phyloP scores from a whole-genome alignment of 2,797 vertebrate species.

The Pteronotus mesoamericanus region DNA sequence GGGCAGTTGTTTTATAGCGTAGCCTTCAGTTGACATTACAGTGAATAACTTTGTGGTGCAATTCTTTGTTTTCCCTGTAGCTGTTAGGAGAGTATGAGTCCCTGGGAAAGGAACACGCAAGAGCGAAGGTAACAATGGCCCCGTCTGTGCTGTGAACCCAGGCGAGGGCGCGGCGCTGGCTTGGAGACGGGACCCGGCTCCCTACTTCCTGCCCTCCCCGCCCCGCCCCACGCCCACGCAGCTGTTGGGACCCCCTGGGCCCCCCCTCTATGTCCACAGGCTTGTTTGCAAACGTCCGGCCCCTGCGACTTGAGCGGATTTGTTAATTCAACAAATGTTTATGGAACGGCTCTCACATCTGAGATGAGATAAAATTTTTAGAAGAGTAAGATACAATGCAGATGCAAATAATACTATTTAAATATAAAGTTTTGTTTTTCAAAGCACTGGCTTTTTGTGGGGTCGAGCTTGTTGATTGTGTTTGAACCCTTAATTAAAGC shows the following conservation, averaged over 20 bases:
- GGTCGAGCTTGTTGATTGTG: neutral
- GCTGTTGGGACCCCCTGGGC: neutral
- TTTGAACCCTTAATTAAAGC: neutral
- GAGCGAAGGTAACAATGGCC: slow-evolving; percentile 84
- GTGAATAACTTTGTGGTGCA: neutral
- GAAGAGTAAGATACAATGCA: neutral
- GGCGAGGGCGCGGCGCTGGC: too few relatives aligned
- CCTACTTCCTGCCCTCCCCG: neutral
- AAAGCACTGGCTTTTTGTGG: neutral
- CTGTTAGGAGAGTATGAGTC: slow-evolving; percentile 92
- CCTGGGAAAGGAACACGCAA: slow-evolving; percentile 90
- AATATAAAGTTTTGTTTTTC: neutral
- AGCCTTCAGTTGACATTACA: neutral
- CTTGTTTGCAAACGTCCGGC: neutral
- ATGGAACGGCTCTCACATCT: neutral
- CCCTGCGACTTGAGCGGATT: neutral
- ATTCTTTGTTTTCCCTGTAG: slow-evolving; percentile 78
- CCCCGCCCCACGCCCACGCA: fast-evolving
- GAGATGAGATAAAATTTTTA: neutral
- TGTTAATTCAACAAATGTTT: neutral
- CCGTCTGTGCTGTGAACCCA: neutral
- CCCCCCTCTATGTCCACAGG: neutral
- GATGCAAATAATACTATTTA: neutral
- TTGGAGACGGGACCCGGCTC: neutral
- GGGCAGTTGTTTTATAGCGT: neutral